phyloP scores from a whole-genome alignment of 2,113 vertebrate species.

The Paradoxurus hermaphroditus region DNA sequence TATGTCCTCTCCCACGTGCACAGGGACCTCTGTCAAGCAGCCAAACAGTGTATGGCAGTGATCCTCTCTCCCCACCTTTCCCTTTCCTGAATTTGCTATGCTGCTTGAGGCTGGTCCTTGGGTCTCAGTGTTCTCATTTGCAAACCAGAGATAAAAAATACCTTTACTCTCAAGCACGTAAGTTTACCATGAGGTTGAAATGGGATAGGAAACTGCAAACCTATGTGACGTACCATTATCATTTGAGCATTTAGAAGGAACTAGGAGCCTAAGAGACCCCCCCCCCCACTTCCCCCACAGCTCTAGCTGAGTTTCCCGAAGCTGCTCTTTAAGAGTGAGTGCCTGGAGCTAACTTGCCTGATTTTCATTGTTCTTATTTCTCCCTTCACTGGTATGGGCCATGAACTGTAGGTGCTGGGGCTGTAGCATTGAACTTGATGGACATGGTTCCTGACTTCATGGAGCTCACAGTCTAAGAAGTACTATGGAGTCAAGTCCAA shows the following conservation, averaged over 20 bases:
- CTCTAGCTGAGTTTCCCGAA: conserved; percentile 7
- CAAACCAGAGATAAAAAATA: not conserved
- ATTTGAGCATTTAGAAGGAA: not conserved
- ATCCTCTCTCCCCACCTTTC: not conserved
- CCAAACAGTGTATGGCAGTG: not conserved
- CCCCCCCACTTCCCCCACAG: no score
- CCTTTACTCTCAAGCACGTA: not conserved
- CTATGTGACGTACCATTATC: not conserved
- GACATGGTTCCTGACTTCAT: not conserved
- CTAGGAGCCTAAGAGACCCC: not conserved
- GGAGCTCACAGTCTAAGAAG: not conserved
- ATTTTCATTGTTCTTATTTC: conserved; percentile 12
- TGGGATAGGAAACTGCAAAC: not conserved
- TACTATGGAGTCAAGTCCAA: not conserved
- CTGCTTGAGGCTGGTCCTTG: not conserved
- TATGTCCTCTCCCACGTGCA: not conserved
- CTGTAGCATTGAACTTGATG: not conserved
- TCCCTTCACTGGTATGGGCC: not conserved
- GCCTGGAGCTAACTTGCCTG: not conserved
- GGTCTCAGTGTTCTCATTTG: not conserved
- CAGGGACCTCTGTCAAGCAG: not conserved
- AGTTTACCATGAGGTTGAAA: not conserved
- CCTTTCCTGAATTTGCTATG: not conserved
- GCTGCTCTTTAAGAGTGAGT: not conserved
- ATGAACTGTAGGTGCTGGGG: not conserved